A percentile compares a stretch with the other conserved stretches of the same genome.
Conservation (phyloP, 1,140 invertebrate species). For the Medauroidea extradentata region DNA sequence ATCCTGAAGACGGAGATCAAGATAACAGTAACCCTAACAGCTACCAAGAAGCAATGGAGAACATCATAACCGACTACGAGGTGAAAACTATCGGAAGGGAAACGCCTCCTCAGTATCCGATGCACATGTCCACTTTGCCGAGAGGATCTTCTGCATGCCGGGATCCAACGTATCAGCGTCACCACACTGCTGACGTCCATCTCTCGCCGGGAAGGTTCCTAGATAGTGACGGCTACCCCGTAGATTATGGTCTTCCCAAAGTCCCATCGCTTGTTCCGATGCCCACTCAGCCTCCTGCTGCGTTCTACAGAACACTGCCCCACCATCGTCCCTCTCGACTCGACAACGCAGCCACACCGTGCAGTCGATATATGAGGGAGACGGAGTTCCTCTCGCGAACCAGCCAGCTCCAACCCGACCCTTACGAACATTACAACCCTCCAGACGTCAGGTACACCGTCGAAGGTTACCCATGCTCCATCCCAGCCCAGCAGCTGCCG, state of each 20-base stretch:
- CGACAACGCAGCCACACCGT: constrained; percentile 40
- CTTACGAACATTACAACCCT: constrained; percentile 51
- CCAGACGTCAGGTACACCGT: constrained; percentile 67
- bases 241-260: constrained; percentile 74
- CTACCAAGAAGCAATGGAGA: constrained; percentile 28
- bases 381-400: constrained; percentile 60
- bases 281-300: constrained; percentile 43
- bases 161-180: constrained; percentile 46
- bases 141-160: constrained; percentile 26
- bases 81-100: background rate
- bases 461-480: constrained; percentile 65
- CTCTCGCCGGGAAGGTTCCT: constrained; percentile 62
- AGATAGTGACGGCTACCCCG: constrained; percentile 69
- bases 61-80: constrained; percentile 20
- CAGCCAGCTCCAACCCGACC: constrained; percentile 32
- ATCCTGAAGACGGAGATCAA: constrained; percentile 7
- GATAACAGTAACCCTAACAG: constrained; percentile 21
- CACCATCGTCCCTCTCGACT: constrained; percentile 59
- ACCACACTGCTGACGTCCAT: constrained; percentile 61
- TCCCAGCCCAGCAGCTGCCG: constrained; percentile 28
- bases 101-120: constrained; percentile 3
- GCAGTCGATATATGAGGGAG: constrained; percentile 54
- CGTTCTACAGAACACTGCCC: constrained; percentile 63
- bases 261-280: constrained; percentile 47
- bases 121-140: constrained; percentile 44